Evolutionary conservation across 2,888 invertebrate genomes (phyloP).

Genomic region (Chesias legatella): DNA sequence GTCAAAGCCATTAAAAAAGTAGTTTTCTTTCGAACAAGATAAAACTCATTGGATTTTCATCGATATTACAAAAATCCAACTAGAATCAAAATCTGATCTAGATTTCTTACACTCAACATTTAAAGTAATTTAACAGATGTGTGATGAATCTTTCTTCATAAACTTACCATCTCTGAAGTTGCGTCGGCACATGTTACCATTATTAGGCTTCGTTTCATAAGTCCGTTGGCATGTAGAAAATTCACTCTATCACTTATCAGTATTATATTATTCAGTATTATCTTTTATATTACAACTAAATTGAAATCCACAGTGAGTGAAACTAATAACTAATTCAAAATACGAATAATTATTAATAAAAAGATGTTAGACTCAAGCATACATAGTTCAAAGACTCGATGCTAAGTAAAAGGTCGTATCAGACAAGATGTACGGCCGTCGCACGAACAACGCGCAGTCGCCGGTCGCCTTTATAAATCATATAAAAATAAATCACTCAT

Average conservation of each 20-base stretch:
- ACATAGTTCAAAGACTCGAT: conserved; percentile 1
- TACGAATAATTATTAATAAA: neutral
- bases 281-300: conserved; percentile 4
- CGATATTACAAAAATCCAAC: too few relatives aligned
- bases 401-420: conserved; percentile 6
- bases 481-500: conserved; percentile 75
- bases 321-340: neutral
- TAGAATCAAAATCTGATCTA: too few relatives aligned
- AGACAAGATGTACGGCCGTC: conserved; percentile 11
- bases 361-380: neutral
- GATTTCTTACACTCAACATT: too few relatives aligned
- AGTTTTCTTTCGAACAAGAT: too few relatives aligned
- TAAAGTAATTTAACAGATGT: too few relatives aligned
- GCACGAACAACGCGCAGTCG: conserved; percentile 42
- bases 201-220: conserved; percentile 39
- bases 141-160: too few relatives aligned
- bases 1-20: too few relatives aligned
- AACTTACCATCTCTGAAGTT: conserved; percentile 56
- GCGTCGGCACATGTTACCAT: conserved; percentile 59
- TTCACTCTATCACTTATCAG: conserved; percentile 34
- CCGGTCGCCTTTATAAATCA: conserved; percentile 65
- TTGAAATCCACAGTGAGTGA: neutral
- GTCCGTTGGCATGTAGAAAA: conserved; percentile 39
- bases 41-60: too few relatives aligned
- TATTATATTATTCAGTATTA: conserved; percentile 29